Base-by-base conservation (phyloP, 2,113 vertebrate genomes). In the Antennarius striatus region DNA sequence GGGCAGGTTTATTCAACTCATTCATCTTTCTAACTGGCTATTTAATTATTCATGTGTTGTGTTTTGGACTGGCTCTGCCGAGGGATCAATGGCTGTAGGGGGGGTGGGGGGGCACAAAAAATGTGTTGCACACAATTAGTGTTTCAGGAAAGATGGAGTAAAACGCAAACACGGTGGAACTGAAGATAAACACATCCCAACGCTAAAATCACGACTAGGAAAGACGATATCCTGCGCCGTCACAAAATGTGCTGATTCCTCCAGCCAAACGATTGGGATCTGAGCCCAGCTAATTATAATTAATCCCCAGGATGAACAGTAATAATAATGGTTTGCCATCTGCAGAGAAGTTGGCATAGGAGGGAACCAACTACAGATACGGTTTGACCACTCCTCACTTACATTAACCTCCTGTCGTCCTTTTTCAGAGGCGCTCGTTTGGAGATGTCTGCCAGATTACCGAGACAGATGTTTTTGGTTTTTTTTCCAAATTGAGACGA, bases 1-100 rank as follows among this genome's bases (percentile, higher is more conserved):
- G 71, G 71, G 69, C 50, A 59, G 46, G 59, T 85, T 87, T 87
- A 86, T 92, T 90, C 73, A 79, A 85, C 70, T 83, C 83, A 86
- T 92, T 91, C 39, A 63, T 90, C 89, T 88, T 89, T 85, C 89
- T 90, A 86, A 90, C 82, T 81, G 82, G 57, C 60, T 80, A 9
- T 81, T 92, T 87, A 89, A 91, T 90, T 88, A 91, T 92, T 89
- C 79, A 91, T 82, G 82, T 28, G 14, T 47, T 82, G 82, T 73
- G 77, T 85, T 79, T 86, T 67, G 57, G 62, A 80, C 59, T 51
- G 11, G 77, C 73, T 70, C 79, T 57, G 57, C 82, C 39, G 9
- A 56, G 66, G 59, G 63, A 78, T 51, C 4, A 71, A 39, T 73
- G 73, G 71, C 61, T 63, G 71, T 74, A 2, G 32, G 32, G 32